Conservation (phyloP, 2,888 invertebrate genomes). For the Gisinianus flammeolus region DNA sequence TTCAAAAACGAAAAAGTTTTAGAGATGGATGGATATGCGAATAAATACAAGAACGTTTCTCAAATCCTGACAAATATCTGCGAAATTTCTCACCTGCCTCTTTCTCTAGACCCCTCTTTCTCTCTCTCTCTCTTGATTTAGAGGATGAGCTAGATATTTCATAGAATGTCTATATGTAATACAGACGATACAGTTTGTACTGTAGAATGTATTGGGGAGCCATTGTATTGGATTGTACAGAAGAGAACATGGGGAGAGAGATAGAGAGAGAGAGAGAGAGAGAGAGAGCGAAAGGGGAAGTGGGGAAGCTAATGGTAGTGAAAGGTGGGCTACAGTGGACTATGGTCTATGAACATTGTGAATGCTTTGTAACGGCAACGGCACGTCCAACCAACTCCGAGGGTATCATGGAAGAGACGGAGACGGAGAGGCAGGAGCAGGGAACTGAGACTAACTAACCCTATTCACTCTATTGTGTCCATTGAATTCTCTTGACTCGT, state of each 20-base stretch:
- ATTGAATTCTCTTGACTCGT: neutral
- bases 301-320: neutral
- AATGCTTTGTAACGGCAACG: no score
- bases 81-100: slow-evolving; percentile 40
- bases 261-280: no score
- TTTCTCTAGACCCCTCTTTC: neutral
- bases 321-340: neutral
- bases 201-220: neutral
- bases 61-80: slow-evolving; percentile 37
- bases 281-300: no score
- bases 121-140: neutral
- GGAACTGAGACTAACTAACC: slow-evolving; percentile 40
- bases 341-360: neutral
- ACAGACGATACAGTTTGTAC: no score
- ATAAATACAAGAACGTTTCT: slow-evolving; percentile 5
- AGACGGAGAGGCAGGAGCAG: neutral
- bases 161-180: no score
- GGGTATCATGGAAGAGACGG: neutral
- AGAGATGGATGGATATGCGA: neutral
- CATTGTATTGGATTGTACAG: neutral
- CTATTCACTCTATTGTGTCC: slow-evolving; percentile 40
- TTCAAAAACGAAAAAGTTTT: no score
- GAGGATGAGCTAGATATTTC: no score
- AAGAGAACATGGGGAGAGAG: neutral
- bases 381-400: neutral